Evolutionary conservation across 2,888 invertebrate genomes (phyloP).

Genomic region (Odontocolon sp.): DNA sequence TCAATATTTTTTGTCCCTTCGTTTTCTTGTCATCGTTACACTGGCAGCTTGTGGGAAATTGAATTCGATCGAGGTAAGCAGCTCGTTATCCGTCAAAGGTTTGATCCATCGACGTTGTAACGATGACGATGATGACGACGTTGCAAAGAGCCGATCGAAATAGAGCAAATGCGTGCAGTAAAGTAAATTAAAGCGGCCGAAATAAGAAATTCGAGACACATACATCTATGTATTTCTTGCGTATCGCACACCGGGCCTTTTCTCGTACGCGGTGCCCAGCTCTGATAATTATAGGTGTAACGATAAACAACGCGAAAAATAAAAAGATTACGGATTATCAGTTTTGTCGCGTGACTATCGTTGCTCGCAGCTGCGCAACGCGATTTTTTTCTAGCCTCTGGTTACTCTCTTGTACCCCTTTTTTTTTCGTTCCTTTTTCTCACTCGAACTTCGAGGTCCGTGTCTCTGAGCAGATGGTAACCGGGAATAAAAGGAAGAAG

Average conservation of each 20-base stretch:
- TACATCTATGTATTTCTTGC: neutral
- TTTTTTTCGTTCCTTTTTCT: slow-evolving; percentile 1
- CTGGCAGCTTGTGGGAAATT: slow-evolving; percentile 2
- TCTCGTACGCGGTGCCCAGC: neutral
- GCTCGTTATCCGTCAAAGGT: slow-evolving; percentile 19
- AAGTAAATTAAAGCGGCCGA: neutral
- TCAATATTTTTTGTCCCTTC: neutral
- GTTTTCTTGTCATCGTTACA: slow-evolving; percentile 12
- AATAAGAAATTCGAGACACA: too few relatives aligned
- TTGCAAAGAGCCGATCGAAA: neutral
- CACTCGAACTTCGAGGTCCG: neutral
- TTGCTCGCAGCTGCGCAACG: slow-evolving; percentile 38
- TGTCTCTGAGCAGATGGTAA: slow-evolving; percentile 47
- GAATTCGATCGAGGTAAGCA: neutral
- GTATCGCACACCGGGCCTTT: slow-evolving; percentile 22
- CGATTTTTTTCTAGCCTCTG: slow-evolving; percentile 46
- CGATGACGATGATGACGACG: neutral
- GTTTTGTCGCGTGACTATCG: slow-evolving; percentile 53
- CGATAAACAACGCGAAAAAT: slow-evolving; percentile 2
- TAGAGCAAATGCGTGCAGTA: neutral
- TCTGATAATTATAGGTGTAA: slow-evolving; percentile 21
- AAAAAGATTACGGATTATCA: slow-evolving; percentile 7
- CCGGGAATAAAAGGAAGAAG: slow-evolving; percentile 7
- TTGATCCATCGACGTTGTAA: neutral
- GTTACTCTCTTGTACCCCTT: neutral